Conservation (phyloP, 2,888 invertebrate genomes). For the Epinotia bilunana region DNA sequence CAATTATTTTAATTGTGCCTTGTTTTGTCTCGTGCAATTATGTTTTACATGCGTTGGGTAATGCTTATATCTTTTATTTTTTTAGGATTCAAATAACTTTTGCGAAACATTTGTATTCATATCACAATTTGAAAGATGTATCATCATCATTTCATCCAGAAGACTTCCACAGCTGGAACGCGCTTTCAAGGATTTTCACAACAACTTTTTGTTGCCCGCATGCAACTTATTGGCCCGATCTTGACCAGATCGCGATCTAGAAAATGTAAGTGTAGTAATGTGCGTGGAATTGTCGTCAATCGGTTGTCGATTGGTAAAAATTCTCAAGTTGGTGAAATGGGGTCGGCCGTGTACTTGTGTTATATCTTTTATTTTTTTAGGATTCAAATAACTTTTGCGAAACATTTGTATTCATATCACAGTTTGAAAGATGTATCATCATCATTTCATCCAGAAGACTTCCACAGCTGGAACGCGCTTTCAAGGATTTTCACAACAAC, state of each 20-base stretch:
- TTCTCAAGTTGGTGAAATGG: too few relatives aligned
- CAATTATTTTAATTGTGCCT: conserved; percentile 30
- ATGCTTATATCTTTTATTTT: not conserved
- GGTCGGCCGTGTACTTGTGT: too few relatives aligned
- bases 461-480: not conserved
- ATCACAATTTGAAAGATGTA: not conserved
- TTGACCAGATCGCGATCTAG: too few relatives aligned
- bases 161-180: not conserved
- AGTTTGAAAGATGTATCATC: not conserved
- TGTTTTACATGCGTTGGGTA: conserved; percentile 17
- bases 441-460: not conserved
- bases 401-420: not conserved
- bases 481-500: not conserved
- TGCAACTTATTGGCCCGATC: not conserved
- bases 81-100: not conserved
- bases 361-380: not conserved
- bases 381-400: not conserved
- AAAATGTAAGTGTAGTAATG: too few relatives aligned
- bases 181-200: not conserved
- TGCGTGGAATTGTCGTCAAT: too few relatives aligned
- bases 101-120: not conserved
- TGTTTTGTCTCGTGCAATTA: conserved; percentile 24
- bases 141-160: not conserved
- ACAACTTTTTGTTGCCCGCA: not conserved
- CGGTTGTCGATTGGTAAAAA: too few relatives aligned